These are phyloP conservation scores for Dilophus febrilis DNA, from an alignment of 2,888 invertebrate genomes.

Conservation along the genomic window DNA sequence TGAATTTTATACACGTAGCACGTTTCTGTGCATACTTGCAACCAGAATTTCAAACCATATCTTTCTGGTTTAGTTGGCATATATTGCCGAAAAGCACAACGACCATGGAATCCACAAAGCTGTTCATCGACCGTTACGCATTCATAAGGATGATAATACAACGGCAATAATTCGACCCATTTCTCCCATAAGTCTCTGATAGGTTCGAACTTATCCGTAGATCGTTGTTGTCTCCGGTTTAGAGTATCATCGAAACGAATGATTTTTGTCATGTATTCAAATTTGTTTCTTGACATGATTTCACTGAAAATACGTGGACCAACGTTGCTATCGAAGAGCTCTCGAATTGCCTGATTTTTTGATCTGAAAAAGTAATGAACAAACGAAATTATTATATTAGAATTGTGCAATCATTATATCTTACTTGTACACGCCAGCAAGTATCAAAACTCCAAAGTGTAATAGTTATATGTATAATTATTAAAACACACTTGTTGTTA, in stretches of 20 bases:
- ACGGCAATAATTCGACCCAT: not conserved
- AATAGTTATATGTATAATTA: too few relatives aligned
- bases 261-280: not conserved
- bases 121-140: not conserved
- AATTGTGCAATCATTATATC: not conserved
- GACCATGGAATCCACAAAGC: not conserved
- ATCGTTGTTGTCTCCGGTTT: not conserved
- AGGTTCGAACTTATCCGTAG: conserved; percentile 6
- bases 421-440: not conserved
- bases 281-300: not conserved
- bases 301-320: not conserved
- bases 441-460: not conserved
- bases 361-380: not conserved
- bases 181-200: conserved; percentile 5
- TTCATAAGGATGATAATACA: not conserved
- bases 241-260: not conserved
- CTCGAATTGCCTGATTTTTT: not conserved
- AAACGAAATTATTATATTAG: not conserved
- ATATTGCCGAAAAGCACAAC: not conserved
- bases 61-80: conserved; percentile 6
- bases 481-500: too few relatives aligned
- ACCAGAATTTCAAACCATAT: conserved; percentile 8
- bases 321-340: not conserved
- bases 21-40: conserved; percentile 4
- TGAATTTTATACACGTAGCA: conserved; percentile 8